Base-by-base conservation (phyloP, 1,140 invertebrate species). In the Hyles vespertilio region DNA sequence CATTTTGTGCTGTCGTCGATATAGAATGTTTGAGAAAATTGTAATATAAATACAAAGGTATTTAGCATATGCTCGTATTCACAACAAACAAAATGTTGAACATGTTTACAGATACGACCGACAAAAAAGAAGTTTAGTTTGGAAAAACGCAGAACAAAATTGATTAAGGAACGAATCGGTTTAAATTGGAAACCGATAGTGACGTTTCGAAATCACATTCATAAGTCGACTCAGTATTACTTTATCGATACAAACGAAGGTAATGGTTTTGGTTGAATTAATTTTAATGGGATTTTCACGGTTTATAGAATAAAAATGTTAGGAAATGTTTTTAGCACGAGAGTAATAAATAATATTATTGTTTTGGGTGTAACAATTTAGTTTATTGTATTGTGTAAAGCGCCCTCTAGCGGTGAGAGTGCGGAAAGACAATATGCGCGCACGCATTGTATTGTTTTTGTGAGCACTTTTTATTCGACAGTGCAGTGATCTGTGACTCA, bases 171-270 rank as follows among this genome's bases (percentile, higher is more conserved):
- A 88, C 87, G 87, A 89, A 89, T 89, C 76, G 87, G 72, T 80
- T 86, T 87, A 88, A 87, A 88, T 89, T 87, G 84, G 78, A 89
- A 87, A 84, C 72, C 84, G 87, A 89, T 86, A 86, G 81, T 87
- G 85, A 84, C 73, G 81, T 87, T 89, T 83, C 82, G 84, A 89
- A 87, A 87, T 82, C 82, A 87, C 82, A 87, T 86, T 87, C 84
- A 85, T 87, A 85, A 87, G 84, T 84, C 72, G 62, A 77, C 69
- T 85, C 72, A 65, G 81, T 84, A 83, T 84, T 84, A 84, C 81
- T 86, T 88, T 86, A 86, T 84, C 83, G 85, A 86, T 86, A 88
- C 77, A 74, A 84, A 79, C 74, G 71, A 63, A 68, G 69, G 83
- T 84, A 88, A 88, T 86, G 82, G 84, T 84, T 87, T 82, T 80